phyloP scores from a whole-genome alignment of 1,140 invertebrate species.

The Diorhabda elongata region DNA sequence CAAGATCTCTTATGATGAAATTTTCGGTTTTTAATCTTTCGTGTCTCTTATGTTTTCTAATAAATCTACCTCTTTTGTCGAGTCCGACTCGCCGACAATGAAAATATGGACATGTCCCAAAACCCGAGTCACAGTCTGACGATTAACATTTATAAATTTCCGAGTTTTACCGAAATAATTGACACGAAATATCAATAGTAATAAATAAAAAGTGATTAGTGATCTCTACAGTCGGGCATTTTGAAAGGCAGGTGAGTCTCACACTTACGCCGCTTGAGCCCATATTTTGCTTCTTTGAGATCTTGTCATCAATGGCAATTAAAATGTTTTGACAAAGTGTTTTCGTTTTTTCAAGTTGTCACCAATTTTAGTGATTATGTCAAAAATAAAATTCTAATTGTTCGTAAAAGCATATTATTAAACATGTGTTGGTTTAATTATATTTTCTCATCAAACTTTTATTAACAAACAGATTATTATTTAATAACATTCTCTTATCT shows the following conservation, averaged over 20 bases:
- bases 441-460: too few relatives aligned
- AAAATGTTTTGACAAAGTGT: too few relatives aligned
- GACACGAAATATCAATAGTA: slow-evolving; percentile 31
- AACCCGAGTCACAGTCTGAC: slow-evolving; percentile 2
- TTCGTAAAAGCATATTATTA: too few relatives aligned
- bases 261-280: background rate
- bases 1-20: too few relatives aligned
- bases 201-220: slow-evolving; percentile 35
- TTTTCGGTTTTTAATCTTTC: background rate
- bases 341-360: too few relatives aligned
- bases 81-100: slow-evolving; percentile 13
- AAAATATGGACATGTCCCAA: slow-evolving; percentile 15
- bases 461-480: too few relatives aligned
- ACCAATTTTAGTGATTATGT: too few relatives aligned
- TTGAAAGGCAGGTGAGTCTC: slow-evolving; percentile 28
- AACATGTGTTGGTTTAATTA: too few relatives aligned
- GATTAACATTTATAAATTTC: slow-evolving; percentile 15
- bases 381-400: too few relatives aligned
- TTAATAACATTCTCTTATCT: too few relatives aligned
- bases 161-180: slow-evolving; percentile 29
- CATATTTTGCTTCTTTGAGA: too few relatives aligned
- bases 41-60: background rate
- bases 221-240: slow-evolving; percentile 14
- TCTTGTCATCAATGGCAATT: too few relatives aligned
- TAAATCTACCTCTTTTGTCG: background rate